Conservation (phyloP, 2,113 vertebrate genomes). For the Dissostichus mawsoni region DNA sequence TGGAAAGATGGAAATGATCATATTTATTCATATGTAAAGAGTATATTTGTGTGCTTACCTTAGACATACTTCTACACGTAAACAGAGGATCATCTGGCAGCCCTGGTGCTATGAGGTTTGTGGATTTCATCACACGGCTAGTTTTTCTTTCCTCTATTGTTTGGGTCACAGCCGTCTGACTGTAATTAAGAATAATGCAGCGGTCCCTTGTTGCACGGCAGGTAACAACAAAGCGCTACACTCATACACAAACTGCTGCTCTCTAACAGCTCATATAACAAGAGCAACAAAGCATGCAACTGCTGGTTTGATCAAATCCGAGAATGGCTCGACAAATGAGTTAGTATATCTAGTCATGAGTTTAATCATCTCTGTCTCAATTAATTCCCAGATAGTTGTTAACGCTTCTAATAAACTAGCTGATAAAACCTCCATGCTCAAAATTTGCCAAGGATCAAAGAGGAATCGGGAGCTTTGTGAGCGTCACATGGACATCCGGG, state of each 20-base stretch:
- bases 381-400: not conserved
- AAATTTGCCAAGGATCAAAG: slow-evolving; percentile 16
- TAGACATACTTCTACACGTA: not conserved
- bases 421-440: slow-evolving; percentile 5
- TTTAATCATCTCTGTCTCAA: not conserved
- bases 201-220: slow-evolving; percentile 56
- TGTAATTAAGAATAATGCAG: slow-evolving; percentile 72
- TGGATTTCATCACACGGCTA: slow-evolving; percentile 25
- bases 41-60: not conserved
- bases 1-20: not conserved
- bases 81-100: slow-evolving; percentile 12
- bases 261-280: slow-evolving; percentile 54
- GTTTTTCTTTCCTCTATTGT: slow-evolving; percentile 60
- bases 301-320: not conserved
- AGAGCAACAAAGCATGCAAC: slow-evolving; percentile 7
- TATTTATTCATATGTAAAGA: not conserved
- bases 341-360: not conserved
- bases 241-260: slow-evolving; percentile 35
- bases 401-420: not conserved
- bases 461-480: slow-evolving; percentile 26
- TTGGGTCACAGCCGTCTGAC: slow-evolving; percentile 55
- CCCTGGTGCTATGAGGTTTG: slow-evolving; percentile 12
- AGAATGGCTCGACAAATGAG: not conserved
- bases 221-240: slow-evolving; percentile 59
- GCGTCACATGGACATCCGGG: slow-evolving; percentile 11